Evolutionary conservation across 2,113 vertebrate genomes (phyloP), one percentile per base, ranked within the genome.

Genomic region (Alosa alosa): DNA sequence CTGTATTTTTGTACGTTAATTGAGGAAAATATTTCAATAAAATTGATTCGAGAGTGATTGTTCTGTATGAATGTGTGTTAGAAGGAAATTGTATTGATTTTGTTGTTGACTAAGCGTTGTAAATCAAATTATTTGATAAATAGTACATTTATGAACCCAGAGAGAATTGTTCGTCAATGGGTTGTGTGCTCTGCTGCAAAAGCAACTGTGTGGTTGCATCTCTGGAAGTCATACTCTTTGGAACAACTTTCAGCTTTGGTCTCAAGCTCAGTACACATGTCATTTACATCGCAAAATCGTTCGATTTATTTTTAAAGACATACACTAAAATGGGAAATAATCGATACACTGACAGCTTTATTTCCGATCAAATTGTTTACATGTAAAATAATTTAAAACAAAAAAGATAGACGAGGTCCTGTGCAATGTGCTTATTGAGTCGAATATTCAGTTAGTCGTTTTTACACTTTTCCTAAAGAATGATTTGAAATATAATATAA

Each of bases 1-100:
- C 84, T 87, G 82, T 78, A 88, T 82, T 92, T 94, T 90, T 90
- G 72, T 89, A 86, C 68, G 87, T 89, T 88, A 86, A 93, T 93
- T 86, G 88, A 87, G 89, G 90, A 87, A 91, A 92, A 92, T 87
- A 89, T 91, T 89, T 92, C 85, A 90, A 88, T 83, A 25, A 87
- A 89, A 92, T 92, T 92, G 91, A 94, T 92, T 78, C 87, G 88
- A 88, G 89, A 86, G 87, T 84, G 81, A 18, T 36, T 20, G 78
- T 82, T 85, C 46, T 86, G 55, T 86, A 85, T 88, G 87, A 86
- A 81, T 44, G 11, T 75, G 90, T 82, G 89, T 82, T 55, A 13
- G 82, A 88, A 88, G 89, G 60, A 86, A 52, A 84, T 39, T 39
- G 11, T 86, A 78, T 78, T 86, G 83, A 90, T 86, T 90, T 91